A percentile compares a stretch with the other conserved stretches of the same genome.
Evolutionary conservation across 2,888 invertebrate genomes (phyloP).

Genomic region (Andrena dorsata): DNA sequence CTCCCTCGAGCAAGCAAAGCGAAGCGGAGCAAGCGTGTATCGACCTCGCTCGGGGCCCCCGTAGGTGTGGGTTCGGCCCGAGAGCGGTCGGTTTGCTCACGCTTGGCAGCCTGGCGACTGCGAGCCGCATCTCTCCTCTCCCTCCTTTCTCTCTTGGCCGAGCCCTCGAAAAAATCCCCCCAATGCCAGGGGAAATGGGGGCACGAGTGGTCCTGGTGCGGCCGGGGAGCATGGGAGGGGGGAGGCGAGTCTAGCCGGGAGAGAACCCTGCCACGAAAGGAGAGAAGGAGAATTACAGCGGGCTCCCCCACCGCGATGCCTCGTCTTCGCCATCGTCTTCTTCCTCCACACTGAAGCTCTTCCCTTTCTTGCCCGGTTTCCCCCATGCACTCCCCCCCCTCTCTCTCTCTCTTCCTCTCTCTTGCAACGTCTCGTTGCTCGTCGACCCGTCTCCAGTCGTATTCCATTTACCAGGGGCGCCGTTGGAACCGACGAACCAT

Average conservation of each 20-base stretch:
- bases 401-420: conserved; percentile 22
- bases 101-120: conserved; percentile 75
- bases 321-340: conserved; percentile 64
- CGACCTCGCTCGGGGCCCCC: conserved; percentile 76
- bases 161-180: conserved; percentile 78
- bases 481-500: conserved; percentile 79
- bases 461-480: conserved; percentile 80
- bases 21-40: conserved; percentile 78
- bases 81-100: conserved; percentile 70
- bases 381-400: conserved; percentile 6
- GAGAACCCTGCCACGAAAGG: conserved; percentile 48
- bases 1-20: conserved; percentile 76
- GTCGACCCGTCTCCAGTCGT: conserved; percentile 73
- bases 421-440: conserved; percentile 53
- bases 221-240: conserved; percentile 47
- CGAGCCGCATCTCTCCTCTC: conserved; percentile 61
- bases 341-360: conserved; percentile 39
- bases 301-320: conserved; percentile 60
- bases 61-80: conserved; percentile 78
- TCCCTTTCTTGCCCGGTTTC: conserved; percentile 46
- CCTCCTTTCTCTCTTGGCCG: conserved; percentile 55
- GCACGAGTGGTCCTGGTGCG: conserved; percentile 74
- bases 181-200: conserved; percentile 79
- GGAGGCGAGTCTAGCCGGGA: conserved; percentile 55
- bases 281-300: conserved; percentile 66